phyloP scores from a whole-genome alignment of 1,140 invertebrate genomes.

The Drosophila suzukii region DNA sequence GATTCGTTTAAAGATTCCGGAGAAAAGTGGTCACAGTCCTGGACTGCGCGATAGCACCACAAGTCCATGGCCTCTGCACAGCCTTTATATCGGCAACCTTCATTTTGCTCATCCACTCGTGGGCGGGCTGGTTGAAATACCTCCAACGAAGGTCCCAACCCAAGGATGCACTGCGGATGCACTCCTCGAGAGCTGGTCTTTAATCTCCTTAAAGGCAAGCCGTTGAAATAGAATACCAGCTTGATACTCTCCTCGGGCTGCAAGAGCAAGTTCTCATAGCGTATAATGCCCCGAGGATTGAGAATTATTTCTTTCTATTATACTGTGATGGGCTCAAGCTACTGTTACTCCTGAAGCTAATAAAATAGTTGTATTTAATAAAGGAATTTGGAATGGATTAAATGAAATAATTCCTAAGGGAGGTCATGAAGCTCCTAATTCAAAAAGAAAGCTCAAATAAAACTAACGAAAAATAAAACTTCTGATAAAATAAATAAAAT shows the following conservation, averaged over 20 bases:
- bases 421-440: too few relatives aligned
- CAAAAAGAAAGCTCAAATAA: too few relatives aligned
- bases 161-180: neutral
- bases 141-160: conserved; percentile 8
- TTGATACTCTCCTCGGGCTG: conserved; percentile 13
- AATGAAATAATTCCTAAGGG: too few relatives aligned
- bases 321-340: too few relatives aligned
- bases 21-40: neutral
- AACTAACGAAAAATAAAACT: too few relatives aligned
- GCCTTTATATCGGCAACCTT: conserved; percentile 6
- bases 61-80: conserved; percentile 51
- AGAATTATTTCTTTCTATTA: too few relatives aligned
- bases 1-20: conserved; percentile 10
- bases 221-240: conserved; percentile 46
- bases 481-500: too few relatives aligned
- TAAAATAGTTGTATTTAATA: too few relatives aligned
- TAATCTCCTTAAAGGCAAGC: conserved; percentile 25
- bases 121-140: conserved; percentile 17
- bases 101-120: conserved; percentile 41
- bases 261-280: conserved; percentile 44
- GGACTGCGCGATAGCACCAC: conserved; percentile 52
- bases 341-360: too few relatives aligned
- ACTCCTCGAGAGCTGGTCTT: neutral
- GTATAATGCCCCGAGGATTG: conserved; percentile 29
- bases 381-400: too few relatives aligned